A percentile compares a stretch with the other conserved stretches of the same genome.
Conservation (phyloP, 2,113 vertebrate genomes). For the Ahaetulla prasina region DNA sequence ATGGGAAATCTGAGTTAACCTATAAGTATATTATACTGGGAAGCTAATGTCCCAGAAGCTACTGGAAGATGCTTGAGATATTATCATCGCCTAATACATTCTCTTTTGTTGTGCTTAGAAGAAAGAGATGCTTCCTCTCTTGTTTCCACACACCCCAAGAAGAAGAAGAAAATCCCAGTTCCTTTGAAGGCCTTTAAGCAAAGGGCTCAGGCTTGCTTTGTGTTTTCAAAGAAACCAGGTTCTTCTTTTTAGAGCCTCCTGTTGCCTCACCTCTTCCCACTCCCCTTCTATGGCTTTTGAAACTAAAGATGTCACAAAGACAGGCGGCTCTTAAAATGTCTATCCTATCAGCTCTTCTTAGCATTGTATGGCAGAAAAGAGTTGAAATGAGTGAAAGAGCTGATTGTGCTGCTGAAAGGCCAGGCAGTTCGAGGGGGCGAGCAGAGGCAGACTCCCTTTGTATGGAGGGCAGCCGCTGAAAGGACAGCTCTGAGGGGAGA, state of each 20-base stretch:
- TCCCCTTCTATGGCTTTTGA: neutral
- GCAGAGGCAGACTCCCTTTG: slow-evolving; percentile 39
- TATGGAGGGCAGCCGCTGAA: neutral
- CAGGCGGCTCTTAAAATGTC: neutral
- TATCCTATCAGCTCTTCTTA: neutral
- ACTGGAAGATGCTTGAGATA: neutral
- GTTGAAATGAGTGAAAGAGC: slow-evolving; percentile 28
- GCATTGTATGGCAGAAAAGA: neutral
- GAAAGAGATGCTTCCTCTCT: neutral
- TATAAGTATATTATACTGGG: neutral
- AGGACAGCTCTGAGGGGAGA: slow-evolving; percentile 13
- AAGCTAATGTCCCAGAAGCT: neutral
- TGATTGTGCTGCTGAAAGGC: slow-evolving; percentile 18
- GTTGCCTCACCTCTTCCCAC: neutral
- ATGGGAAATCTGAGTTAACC: neutral
- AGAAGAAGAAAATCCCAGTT: neutral
- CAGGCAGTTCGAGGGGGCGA: neutral
- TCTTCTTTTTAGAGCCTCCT: neutral
- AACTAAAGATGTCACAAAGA: neutral
- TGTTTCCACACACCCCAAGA: neutral
- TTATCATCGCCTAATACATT: neutral
- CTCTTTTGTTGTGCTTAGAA: neutral
- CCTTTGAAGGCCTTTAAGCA: neutral
- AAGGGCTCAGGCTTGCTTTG: neutral
- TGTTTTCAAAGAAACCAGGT: neutral